Conservation (phyloP, 2,797 vertebrate genomes). For the Paratrypauchen microcephalus region DNA sequence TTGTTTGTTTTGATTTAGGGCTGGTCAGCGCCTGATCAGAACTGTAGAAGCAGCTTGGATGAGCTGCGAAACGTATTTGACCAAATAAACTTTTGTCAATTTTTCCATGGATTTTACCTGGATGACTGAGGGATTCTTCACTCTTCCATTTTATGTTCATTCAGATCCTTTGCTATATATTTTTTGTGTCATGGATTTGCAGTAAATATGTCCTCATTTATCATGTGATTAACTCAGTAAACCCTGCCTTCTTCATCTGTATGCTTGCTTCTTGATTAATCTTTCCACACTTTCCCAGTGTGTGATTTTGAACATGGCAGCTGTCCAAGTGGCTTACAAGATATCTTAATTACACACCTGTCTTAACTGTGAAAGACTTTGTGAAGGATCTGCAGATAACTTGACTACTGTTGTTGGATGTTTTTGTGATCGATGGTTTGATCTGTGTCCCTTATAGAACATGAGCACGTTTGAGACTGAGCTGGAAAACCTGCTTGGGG, state of each 20-base stretch:
- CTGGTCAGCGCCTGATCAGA: too few relatives aligned
- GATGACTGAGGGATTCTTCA: too few relatives aligned
- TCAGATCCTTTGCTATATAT: too few relatives aligned
- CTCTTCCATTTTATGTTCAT: too few relatives aligned
- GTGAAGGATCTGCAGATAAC: conserved; percentile 23
- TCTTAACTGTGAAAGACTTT: conserved; percentile 18
- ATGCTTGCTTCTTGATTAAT: neutral
- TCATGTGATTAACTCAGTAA: neutral
- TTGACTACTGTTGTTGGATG: conserved; percentile 41
- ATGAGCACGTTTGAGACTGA: conserved; percentile 94
- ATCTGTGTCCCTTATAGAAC: conserved; percentile 76
- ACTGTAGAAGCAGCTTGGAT: too few relatives aligned
- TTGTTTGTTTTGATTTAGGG: too few relatives aligned
- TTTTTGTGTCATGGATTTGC: neutral
- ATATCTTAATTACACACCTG: conserved; percentile 27
- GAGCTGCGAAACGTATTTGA: too few relatives aligned
- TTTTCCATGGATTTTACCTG: too few relatives aligned
- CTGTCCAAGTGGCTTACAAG: conserved; percentile 9
- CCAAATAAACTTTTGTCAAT: too few relatives aligned
- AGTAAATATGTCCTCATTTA: neutral
- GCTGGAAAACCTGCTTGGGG: conserved; percentile 92
- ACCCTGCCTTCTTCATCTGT: neutral
- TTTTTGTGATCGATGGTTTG: conserved; percentile 21
- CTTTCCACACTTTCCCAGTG: neutral
- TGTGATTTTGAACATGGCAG: neutral